Conservation (phyloP, 2,797 vertebrate species). For the Sciaenops ocellatus region DNA sequence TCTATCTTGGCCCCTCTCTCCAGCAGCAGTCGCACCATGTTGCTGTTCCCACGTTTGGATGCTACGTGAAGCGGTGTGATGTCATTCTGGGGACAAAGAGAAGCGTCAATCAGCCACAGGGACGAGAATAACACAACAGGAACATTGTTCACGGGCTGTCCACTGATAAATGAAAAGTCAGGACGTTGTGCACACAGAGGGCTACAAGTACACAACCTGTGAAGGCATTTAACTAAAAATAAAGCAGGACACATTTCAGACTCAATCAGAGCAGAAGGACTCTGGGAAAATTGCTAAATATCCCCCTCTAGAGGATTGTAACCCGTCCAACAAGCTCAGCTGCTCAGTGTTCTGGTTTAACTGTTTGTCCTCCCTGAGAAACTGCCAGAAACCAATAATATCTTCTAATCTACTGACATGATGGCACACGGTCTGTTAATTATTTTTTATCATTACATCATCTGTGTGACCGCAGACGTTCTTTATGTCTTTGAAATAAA, state of each 20-base stretch:
- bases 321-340: background rate
- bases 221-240: background rate
- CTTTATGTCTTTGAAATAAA: background rate
- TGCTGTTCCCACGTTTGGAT: constrained; percentile 96
- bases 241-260: constrained; percentile 1
- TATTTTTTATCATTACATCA: background rate
- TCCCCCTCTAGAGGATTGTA: constrained; percentile 60
- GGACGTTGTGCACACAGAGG: background rate
- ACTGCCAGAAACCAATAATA: background rate
- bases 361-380: background rate
- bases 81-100: constrained; percentile 88
- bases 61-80: constrained; percentile 97
- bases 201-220: background rate
- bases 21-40: constrained; percentile 96
- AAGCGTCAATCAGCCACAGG: background rate
- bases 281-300: constrained; percentile 41
- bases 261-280: background rate
- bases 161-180: background rate
- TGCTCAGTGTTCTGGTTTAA: background rate
- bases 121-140: background rate
- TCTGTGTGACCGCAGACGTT: background rate
- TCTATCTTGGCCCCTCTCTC: constrained; percentile 96
- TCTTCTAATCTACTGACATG: background rate
- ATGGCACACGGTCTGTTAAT: background rate
- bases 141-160: background rate